A percentile compares a stretch with the other conserved stretches of the same genome.
These are phyloP conservation scores for Antechinus flavipes DNA, from an alignment of 2,113 vertebrate species.

Conservation along the genomic window DNA sequence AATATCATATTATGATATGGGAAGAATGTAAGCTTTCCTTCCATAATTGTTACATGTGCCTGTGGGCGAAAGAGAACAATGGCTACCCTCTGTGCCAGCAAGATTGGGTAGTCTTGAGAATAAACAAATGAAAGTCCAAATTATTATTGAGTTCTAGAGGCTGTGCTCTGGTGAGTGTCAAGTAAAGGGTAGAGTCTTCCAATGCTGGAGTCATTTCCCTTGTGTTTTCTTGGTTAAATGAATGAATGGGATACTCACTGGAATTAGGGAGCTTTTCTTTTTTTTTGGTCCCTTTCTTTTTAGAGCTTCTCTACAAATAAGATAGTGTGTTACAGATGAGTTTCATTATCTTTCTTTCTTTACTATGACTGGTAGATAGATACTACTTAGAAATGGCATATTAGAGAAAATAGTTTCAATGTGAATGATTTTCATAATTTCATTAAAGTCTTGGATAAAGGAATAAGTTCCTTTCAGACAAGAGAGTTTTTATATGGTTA, in stretches of 20 bases:
- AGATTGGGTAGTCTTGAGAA: conserved; percentile 97
- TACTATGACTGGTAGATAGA: conserved; percentile 39
- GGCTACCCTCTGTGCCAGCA: conserved; percentile 95
- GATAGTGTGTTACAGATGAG: conserved; percentile 48
- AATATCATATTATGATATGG: conserved; percentile 88
- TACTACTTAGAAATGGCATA: conserved; percentile 49
- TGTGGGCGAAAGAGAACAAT: conserved; percentile 98
- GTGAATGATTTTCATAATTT: conserved; percentile 18
- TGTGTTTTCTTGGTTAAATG: not conserved
- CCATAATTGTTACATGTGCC: conserved; percentile 96
- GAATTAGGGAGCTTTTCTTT: not conserved
- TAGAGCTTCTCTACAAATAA: conserved; percentile 50
- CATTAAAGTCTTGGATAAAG: not conserved
- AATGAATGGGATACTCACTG: conserved; percentile 1
- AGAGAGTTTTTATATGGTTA: conserved; percentile 20
- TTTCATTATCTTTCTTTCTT: conserved; percentile 44
- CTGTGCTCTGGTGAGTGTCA: conserved; percentile 24
- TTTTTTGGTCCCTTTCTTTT: conserved; percentile 52
- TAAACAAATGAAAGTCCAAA: conserved; percentile 89
- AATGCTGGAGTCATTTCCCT: not conserved
- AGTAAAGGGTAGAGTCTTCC: not conserved
- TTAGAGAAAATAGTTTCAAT: conserved; percentile 24
- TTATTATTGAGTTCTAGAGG: not conserved
- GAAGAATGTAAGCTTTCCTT: conserved; percentile 92
- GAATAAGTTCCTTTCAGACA: not conserved